Base-by-base conservation (phyloP, 2,888 invertebrate genomes). In the Pharmacophagus antenor region DNA sequence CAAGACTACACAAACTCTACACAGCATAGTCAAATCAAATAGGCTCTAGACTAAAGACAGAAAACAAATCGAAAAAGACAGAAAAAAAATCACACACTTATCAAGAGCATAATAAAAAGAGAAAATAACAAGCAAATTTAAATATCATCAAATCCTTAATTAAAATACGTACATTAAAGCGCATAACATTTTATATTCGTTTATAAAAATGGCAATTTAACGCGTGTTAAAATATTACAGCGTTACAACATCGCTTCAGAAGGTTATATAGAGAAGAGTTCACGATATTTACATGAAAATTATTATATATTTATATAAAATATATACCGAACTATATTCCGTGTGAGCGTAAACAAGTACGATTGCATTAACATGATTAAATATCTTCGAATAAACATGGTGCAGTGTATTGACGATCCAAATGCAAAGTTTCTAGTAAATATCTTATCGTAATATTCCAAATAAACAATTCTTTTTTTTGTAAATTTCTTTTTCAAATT, bases 71-170 rank as follows among this genome's bases (percentile, higher is more conserved):
- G 70, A 50, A 18, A 18, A 44, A 71, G 18, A 59, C 41, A 58
- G 31, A 60, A 52, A 71, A 70, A 65, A 67, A 72, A n/a, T 37
- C 71, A 76, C 71, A 73, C 70, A 67, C 71, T 37, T 37, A 70
- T 60, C 62, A 63, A 62, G 64, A 64, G 62, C 65, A 69, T 57
- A 61, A 62, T 25, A 68, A 72, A 74, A 64, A 74, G 71, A 72
- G 69, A 76, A 74, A 76, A 82, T 72, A 82, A 82, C 88, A 89
- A 90, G 89, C 89, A 90, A 90, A 90, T 90, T 90, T 86, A 89
- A 88, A 82, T 88, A 88, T 89, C 86, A 72, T 74, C n/a, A 75
- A 47, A 47, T 73, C 76, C 72, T 72, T 61, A 64, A 71, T 58
- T 44, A 48, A 78, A 72, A 76, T 74, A 58, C 4, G 49, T 50